These are phyloP conservation scores for Gallinago nigripennis DNA, from an alignment of 2,797 vertebrate species.

Conservation along the genomic window DNA sequence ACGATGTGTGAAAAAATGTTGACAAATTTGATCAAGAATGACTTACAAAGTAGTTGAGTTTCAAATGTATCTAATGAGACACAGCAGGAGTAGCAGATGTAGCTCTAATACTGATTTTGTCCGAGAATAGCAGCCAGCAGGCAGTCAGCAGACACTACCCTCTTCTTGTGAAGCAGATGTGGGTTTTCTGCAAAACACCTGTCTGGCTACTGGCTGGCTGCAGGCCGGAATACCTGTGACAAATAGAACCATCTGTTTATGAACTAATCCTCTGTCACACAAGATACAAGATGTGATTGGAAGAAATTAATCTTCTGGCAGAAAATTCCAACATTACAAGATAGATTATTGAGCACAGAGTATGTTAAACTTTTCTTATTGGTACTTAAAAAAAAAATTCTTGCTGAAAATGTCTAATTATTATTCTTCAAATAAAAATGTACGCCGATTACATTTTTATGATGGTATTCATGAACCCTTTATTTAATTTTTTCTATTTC, in stretches of 20 bases:
- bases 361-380: background rate
- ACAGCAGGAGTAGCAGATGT: background rate
- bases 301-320: background rate
- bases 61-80: background rate
- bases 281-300: background rate
- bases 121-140: background rate
- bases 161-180: background rate
- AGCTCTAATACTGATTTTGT: background rate
- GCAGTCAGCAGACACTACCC: background rate
- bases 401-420: background rate
- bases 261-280: background rate
- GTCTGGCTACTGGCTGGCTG: background rate
- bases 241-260: background rate
- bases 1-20: background rate
- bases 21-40: background rate
- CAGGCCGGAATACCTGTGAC: background rate
- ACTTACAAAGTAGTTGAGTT: background rate
- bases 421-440: background rate
- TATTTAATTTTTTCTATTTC: background rate
- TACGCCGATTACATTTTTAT: background rate
- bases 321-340: background rate
- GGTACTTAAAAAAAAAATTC: background rate
- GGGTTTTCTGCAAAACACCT: background rate
- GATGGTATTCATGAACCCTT: background rate
- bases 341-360: accelerated